Evolutionary conservation across 2,113 vertebrate species (phyloP), one percentile per base, ranked within the genome.

Genomic region (Periophthalmodon schlosseri): DNA sequence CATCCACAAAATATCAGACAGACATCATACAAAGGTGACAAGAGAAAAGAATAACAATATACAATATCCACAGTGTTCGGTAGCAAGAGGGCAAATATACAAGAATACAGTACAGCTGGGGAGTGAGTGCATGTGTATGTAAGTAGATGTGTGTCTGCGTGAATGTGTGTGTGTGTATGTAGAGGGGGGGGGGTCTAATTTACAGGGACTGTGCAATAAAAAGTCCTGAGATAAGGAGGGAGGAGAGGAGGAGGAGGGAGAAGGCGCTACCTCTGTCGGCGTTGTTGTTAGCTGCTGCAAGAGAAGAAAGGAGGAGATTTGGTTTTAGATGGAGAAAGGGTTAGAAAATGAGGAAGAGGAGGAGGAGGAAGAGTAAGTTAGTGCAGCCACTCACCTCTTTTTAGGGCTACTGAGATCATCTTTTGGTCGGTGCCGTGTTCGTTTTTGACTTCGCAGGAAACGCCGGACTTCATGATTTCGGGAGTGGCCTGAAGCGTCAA

Each of bases 41-140:
- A 90, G 84, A 92, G 87, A 90, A 85, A 91, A 82, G 82, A 91
- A 89, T 87, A 90, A 92, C 91, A 94, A 93, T 93, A 91, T 94
- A 94, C 91, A 94, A 94, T 94, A 93, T 94, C 90, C 93, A 94
- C 92, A 94, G 92, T 93, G 90, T 88, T 91, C 72, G 85, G 90
- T 91, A 93, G 89, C 86, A 91, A 91, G 89, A 91, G 84, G 84
- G 79, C 72, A 91, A 92, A 93, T 94, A 91, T 94, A 93, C 93
- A 93, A 91, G 92, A 88, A 84, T 89, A 90, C 92, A 93, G 84
- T 91, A 87, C 84, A 83, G 68, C 52, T 77, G 74, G 74, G 82
- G 69, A 39, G 12, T 71, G 66, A 23, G 39, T 33, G 60, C 56
- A 13, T 49, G 70, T 21, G 33, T 39, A 36, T 66, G 73, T 63